phyloP scores from a whole-genome alignment of 2,888 invertebrate genomes.

The Luffia ferchaultella region DNA sequence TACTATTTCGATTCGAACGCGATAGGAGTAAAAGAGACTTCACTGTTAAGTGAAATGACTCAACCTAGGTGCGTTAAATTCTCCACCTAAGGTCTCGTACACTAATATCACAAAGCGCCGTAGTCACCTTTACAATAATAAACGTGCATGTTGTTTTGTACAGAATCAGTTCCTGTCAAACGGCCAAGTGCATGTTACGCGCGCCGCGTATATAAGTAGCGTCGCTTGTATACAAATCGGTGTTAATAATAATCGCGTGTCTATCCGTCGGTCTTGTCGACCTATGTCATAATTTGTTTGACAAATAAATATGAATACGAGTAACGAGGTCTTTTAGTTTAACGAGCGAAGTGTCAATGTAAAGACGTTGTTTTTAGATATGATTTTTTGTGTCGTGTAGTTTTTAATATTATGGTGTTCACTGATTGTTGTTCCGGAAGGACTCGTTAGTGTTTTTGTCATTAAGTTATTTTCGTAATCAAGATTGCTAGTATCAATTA shows the following conservation, averaged over 20 bases:
- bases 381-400: too few species aligned
- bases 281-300: not conserved
- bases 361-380: not conserved
- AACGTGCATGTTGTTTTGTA: not conserved
- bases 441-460: slow-evolving; percentile 27
- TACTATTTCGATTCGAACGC: too few species aligned
- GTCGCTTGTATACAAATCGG: slow-evolving; percentile 25
- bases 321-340: not conserved
- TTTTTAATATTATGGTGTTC: slow-evolving; percentile 18
- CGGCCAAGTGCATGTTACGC: slow-evolving; percentile 10
- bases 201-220: not conserved
- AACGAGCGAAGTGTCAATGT: not conserved
- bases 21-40: too few species aligned
- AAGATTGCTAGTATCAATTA: too few species aligned
- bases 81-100: too few species aligned
- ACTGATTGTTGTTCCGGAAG: slow-evolving; percentile 44
- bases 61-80: too few species aligned
- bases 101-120: too few species aligned
- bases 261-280: not conserved
- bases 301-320: not conserved
- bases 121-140: too few species aligned
- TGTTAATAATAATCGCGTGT: not conserved
- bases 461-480: too few species aligned
- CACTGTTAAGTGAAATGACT: too few species aligned
- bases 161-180: slow-evolving; percentile 2